Evolutionary conservation across 2,113 vertebrate species (phyloP), one percentile per base, ranked within the genome.

Genomic region (Anhinga rufa): DNA sequence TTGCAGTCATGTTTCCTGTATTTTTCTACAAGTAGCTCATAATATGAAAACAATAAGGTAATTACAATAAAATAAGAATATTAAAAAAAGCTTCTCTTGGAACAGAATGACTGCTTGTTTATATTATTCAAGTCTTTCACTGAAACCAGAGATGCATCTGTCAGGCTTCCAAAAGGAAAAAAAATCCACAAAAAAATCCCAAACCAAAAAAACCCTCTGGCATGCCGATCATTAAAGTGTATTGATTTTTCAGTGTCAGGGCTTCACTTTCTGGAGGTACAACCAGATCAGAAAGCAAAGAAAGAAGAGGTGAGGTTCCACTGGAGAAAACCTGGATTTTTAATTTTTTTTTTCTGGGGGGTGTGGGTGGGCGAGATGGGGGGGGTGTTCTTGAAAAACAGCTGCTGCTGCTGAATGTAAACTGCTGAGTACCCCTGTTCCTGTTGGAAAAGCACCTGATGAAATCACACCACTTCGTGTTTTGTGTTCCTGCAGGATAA

Each of bases 11-110:
- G 86, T 96, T 98, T 98, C 97, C 98, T 98, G 97, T 98, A 98
- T 97, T 98, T 98, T 98, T 97, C 96, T 97, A 97, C 95, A 97
- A 98, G 97, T 97, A 98, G 96, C 96, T 98, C 96, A 94, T 97
- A 96, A 97, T 97, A 97, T 96, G 92, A 98, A 98, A 98, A 98
- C 97, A 98, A 98, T 95, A 90, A 93, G 90, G 96, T 96, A 97
- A 96, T 96, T 97, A 95, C 94, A 98, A 97, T 97, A 96, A 97
- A 97, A 96, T 93, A 97, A 91, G 91, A 97, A 92, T 94, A 93
- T 90, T 86, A 6, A 51, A 90, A 96, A 97, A 96, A 97, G 86
- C 91, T 97, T 88, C 68, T 88, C 95, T 77, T 96, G 93, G 92
- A 97, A 96, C 94, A 96, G 93, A 97, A 85, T 46, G 92, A 86